Percentiles rank a stretch among this genome's conserved stretches.
phyloP scores from a whole-genome alignment of 2,113 vertebrate species.

The Pavo muticus region DNA sequence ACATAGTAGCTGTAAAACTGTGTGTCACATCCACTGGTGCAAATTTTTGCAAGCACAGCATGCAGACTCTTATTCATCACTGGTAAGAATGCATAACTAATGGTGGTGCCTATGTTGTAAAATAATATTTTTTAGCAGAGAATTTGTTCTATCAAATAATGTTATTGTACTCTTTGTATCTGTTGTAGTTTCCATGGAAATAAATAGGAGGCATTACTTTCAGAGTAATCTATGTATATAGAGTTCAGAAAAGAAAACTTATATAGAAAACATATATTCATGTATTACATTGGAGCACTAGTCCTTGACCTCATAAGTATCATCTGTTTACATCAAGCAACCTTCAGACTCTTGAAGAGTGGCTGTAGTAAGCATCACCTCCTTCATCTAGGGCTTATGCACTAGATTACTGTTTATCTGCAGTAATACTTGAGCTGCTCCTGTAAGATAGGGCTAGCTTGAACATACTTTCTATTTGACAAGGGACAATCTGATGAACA shows the following conservation, averaged over 20 bases:
- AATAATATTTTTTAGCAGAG: no score
- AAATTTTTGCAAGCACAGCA: no score
- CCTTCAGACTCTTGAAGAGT: background rate
- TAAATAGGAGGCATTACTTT: no score
- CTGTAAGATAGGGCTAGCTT: background rate
- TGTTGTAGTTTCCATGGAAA: no score
- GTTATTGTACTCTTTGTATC: no score
- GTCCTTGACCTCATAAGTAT: background rate
- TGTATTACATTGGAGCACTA: background rate
- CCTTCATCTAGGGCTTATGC: background rate
- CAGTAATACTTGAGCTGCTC: background rate
- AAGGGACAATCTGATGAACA: fast-evolving
- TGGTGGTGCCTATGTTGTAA: no score
- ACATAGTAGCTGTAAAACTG: no score
- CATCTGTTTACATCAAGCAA: background rate
- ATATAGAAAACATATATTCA: background rate
- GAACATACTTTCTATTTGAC: background rate
- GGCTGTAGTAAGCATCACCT: background rate
- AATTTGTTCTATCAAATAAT: no score
- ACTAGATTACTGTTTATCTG: background rate
- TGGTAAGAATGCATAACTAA: no score
- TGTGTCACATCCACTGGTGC: no score
- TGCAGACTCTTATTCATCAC: no score
- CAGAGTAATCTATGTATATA: no score
- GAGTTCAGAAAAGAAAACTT: background rate